Conservation (phyloP, 35 echinoderm and acorn worm genomes). For the Strongylocentrotus purpuratus region DNA sequence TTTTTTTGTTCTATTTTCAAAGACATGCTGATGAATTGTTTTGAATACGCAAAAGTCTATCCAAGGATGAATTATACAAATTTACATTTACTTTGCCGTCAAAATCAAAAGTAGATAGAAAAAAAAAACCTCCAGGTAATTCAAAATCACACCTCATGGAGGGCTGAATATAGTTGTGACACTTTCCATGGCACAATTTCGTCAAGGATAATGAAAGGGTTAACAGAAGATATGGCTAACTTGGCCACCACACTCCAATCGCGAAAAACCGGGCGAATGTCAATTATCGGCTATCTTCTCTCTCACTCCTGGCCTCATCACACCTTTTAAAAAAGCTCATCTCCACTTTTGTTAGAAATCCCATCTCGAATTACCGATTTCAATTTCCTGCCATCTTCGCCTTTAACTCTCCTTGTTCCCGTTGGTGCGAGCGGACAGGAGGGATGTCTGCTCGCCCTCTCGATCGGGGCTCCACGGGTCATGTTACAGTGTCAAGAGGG, state of each 20-base stretch:
- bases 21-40: no score
- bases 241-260: not conserved
- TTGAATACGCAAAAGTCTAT: no score
- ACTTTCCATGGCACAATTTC: not conserved
- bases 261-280: not conserved
- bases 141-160: no score
- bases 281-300: not conserved
- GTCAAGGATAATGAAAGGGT: not conserved
- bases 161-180: no score
- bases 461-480: not conserved
- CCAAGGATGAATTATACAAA: no score
- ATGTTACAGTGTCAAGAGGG: constrained; percentile 34
- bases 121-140: no score
- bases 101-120: no score
- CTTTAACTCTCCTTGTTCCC: not conserved
- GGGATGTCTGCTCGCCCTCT: not conserved
- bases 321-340: constrained; percentile 31
- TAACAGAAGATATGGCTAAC: not conserved
- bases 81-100: no score
- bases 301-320: not conserved
- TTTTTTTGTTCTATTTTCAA: no score
- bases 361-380: constrained; percentile 35
- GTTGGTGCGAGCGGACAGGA: not conserved
- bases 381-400: constrained; percentile 25
- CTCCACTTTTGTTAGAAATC: constrained; percentile 11